Conservation (phyloP, 37 sponge, comb jelly and placozoan species). For the Sycon ciliatum region DNA sequence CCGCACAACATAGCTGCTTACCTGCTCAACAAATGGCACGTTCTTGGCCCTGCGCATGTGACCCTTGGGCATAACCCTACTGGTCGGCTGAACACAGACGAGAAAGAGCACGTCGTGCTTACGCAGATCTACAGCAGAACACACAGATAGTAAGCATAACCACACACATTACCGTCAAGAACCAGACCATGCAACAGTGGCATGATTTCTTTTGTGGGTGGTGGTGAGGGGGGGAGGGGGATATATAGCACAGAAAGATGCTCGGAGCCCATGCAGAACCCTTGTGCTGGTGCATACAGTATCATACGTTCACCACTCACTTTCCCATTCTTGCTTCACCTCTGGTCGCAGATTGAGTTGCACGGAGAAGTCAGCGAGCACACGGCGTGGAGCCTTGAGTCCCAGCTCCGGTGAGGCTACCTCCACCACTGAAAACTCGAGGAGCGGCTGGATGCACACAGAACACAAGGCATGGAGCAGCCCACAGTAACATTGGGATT, state of each 20-base stretch:
- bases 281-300: not conserved
- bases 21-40: constrained; percentile 61
- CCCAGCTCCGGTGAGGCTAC: constrained; percentile 87
- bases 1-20: too few relatives aligned
- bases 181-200: not conserved
- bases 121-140: constrained; percentile 44
- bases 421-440: constrained; percentile 71
- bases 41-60: constrained; percentile 44
- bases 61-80: too few relatives aligned
- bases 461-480: not conserved
- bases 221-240: too few relatives aligned
- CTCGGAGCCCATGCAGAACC: too few relatives aligned
- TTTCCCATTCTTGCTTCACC: constrained; percentile 78
- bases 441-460: constrained; percentile 31
- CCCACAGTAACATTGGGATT: not conserved
- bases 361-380: constrained; percentile 77
- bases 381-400: constrained; percentile 81
- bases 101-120: constrained; percentile 95
- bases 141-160: not conserved
- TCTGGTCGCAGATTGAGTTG: constrained; percentile 54
- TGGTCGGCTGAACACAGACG: constrained; percentile 59
- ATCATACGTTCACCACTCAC: constrained; percentile 12
- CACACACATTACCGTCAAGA: not conserved
- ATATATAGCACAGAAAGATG: too few relatives aligned
- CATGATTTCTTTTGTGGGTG: constrained; percentile 12